phyloP scores from a whole-genome alignment of 2,888 invertebrate genomes.

The Heliconius sara region DNA sequence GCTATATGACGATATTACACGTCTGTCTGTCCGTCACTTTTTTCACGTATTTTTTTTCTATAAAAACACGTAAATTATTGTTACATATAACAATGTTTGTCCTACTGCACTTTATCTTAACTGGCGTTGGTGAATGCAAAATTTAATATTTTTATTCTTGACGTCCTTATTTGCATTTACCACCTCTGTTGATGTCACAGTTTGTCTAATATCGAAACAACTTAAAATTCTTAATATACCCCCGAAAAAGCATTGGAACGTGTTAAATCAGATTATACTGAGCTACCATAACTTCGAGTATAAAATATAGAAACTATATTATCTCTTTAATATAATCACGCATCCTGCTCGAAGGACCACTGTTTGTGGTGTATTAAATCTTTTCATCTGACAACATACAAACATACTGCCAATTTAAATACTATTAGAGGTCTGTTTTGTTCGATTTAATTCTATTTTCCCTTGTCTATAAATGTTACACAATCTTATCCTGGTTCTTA shows the following conservation, averaged over 20 bases:
- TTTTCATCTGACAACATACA: slow-evolving; percentile 19
- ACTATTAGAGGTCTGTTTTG: slow-evolving; percentile 14
- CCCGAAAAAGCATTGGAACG: not conserved
- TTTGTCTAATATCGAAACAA: not conserved
- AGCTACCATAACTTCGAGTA: not conserved
- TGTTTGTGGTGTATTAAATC: too few relatives aligned
- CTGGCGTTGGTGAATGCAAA: too few relatives aligned
- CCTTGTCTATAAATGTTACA: not conserved
- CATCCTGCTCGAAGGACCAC: slow-evolving; percentile 24
- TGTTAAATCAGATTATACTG: not conserved
- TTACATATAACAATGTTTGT: not conserved
- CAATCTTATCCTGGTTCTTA: slow-evolving; percentile 16
- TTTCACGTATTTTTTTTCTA: not conserved
- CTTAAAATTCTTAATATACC: not conserved
- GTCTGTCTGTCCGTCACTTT: not conserved
- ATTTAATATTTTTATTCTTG: not conserved
- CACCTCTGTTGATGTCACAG: not conserved
- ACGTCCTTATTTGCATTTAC: not conserved
- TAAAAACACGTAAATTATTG: not conserved
- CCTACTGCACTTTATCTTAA: not conserved
- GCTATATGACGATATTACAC: slow-evolving; percentile 6
- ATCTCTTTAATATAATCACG: not conserved
- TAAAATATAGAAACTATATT: not conserved
- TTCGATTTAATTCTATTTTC: slow-evolving; percentile 4
- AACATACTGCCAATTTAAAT: slow-evolving; percentile 18